Conservation (phyloP, 2,797 vertebrate genomes). For the Chromobotia macracanthus region DNA sequence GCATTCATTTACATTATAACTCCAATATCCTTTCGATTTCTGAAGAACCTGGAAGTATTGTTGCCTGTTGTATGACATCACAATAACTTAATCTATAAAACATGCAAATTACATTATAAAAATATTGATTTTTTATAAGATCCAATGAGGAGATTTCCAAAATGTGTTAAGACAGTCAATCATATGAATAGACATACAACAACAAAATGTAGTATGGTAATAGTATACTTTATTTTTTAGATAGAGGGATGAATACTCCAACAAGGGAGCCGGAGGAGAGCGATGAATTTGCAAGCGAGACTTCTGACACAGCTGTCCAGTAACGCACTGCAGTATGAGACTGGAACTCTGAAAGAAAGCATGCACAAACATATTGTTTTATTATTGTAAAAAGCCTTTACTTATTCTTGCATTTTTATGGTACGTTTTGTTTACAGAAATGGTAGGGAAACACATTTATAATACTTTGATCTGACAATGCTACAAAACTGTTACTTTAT, state of each 20-base stretch:
- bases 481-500: neutral
- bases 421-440: neutral
- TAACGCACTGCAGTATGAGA: neutral
- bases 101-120: neutral
- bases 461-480: slow-evolving; percentile 11
- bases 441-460: neutral
- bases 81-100: neutral
- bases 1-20: neutral
- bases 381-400: neutral
- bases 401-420: neutral
- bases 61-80: neutral
- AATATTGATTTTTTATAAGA: neutral
- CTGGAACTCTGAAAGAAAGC: neutral
- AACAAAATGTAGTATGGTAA: too few species aligned
- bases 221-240: slow-evolving; percentile 59
- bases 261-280: slow-evolving; percentile 76
- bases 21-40: neutral
- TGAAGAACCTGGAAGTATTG: neutral
- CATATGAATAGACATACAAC: too few species aligned
- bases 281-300: slow-evolving; percentile 71
- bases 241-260: slow-evolving; percentile 49
- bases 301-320: neutral
- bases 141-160: too few species aligned
- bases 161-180: too few species aligned
- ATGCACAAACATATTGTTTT: neutral